Percentiles rank a stretch among this genome's conserved stretches.
These are phyloP conservation scores for Hyaena hyaena DNA, from an alignment of 2,113 vertebrate genomes.

Conservation along the genomic window DNA sequence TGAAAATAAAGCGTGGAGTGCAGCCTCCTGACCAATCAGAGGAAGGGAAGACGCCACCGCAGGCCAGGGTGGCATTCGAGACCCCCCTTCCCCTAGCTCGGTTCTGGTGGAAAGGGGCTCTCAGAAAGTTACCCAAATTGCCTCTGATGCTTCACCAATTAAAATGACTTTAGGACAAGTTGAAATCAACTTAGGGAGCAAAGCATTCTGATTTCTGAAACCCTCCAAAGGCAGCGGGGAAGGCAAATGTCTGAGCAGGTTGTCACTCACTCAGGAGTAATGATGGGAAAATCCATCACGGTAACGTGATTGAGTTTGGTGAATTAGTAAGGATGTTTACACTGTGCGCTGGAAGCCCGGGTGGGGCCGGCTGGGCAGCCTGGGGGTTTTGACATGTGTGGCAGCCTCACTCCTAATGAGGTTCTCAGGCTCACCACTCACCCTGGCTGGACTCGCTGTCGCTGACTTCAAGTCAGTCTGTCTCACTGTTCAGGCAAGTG, in stretches of 20 bases:
- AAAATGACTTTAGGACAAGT: slow-evolving; percentile 84
- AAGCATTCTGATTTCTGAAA: slow-evolving; percentile 75
- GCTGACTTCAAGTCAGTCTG: slow-evolving; percentile 40
- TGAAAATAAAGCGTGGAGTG: slow-evolving; percentile 45
- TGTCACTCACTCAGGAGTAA: slow-evolving; percentile 82
- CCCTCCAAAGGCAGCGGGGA: slow-evolving; percentile 61
- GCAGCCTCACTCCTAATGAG: slow-evolving; percentile 81
- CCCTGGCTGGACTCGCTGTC: slow-evolving; percentile 50
- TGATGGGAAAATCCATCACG: slow-evolving; percentile 83
- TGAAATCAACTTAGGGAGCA: slow-evolving; percentile 80
- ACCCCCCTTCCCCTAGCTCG: neutral
- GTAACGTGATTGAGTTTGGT: slow-evolving; percentile 76
- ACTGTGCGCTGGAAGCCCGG: neutral
- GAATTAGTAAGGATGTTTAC: slow-evolving; percentile 81
- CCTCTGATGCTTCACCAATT: slow-evolving; percentile 82
- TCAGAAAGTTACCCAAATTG: slow-evolving; percentile 80
- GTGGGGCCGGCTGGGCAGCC: neutral
- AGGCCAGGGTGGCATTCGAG: neutral
- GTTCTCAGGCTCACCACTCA: slow-evolving; percentile 57
- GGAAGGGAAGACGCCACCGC: slow-evolving; percentile 28
- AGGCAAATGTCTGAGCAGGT: slow-evolving; percentile 71
- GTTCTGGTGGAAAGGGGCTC: slow-evolving; percentile 58
- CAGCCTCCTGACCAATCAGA: slow-evolving; percentile 67
- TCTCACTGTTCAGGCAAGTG: slow-evolving; percentile 35
- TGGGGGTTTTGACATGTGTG: slow-evolving; percentile 60